Evolutionary conservation across 2,113 vertebrate species (phyloP).

Genomic region (Percina caprodes): DNA sequence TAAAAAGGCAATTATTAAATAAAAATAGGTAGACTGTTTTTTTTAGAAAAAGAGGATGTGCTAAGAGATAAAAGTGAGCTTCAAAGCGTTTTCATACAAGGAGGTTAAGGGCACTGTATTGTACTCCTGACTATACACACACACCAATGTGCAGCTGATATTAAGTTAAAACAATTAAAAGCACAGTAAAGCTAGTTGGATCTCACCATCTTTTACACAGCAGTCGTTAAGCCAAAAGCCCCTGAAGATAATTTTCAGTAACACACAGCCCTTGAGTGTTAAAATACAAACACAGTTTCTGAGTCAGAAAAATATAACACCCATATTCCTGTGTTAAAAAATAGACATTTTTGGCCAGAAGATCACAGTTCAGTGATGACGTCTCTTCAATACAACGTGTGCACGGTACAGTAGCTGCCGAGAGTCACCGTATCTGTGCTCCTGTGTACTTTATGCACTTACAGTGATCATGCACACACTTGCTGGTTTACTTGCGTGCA

Average conservation of each 20-base stretch:
- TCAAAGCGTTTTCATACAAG: slow-evolving; percentile 58
- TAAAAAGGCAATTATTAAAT: slow-evolving; percentile 63
- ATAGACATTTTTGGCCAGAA: slow-evolving; percentile 78
- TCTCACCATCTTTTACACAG: slow-evolving; percentile 60
- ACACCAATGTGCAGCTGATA: slow-evolving; percentile 59
- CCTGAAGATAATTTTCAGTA: slow-evolving; percentile 70
- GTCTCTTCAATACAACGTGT: slow-evolving; percentile 46
- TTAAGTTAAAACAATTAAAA: slow-evolving; percentile 64
- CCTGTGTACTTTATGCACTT: slow-evolving; percentile 35
- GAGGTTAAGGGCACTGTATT: slow-evolving; percentile 51
- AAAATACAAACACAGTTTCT: slow-evolving; percentile 64
- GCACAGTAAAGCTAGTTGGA: slow-evolving; percentile 70
- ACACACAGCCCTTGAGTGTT: slow-evolving; percentile 81
- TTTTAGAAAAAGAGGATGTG: slow-evolving; percentile 40
- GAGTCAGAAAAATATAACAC: slow-evolving; percentile 77
- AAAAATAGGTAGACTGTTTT: slow-evolving; percentile 33
- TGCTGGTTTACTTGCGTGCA: slow-evolving; percentile 27
- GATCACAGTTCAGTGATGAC: slow-evolving; percentile 52
- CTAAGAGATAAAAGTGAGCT: slow-evolving; percentile 49
- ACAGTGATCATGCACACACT: slow-evolving; percentile 27
- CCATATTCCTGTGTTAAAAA: slow-evolving; percentile 79
- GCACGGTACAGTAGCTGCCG: slow-evolving; percentile 74
- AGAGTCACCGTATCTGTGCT: slow-evolving; percentile 57
- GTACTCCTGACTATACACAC: slow-evolving; percentile 58
- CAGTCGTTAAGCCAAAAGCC: slow-evolving; percentile 68